Evolutionary conservation across 2,797 vertebrate genomes (phyloP).

Genomic region (Enteromius thamalakanensis): DNA sequence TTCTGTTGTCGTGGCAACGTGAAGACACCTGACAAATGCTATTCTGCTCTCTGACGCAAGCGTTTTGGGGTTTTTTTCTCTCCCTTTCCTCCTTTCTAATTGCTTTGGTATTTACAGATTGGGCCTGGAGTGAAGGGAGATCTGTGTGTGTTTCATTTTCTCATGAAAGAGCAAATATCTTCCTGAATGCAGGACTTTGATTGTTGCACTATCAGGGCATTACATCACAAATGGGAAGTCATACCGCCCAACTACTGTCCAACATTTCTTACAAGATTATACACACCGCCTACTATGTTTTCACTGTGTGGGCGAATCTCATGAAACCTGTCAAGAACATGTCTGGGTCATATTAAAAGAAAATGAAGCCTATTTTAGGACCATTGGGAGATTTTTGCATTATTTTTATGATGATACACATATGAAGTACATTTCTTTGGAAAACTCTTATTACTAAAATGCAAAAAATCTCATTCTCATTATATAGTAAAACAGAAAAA

Average conservation of each 20-base stretch:
- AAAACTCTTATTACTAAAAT: background rate
- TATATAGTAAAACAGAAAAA: background rate
- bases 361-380: background rate
- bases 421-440: background rate
- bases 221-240: constrained; percentile 11
- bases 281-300: background rate
- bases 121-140: constrained; percentile 6
- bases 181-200: constrained; percentile 22
- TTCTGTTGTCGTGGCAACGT: constrained; percentile 67
- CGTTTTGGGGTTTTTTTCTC: background rate
- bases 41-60: constrained; percentile 55
- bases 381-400: background rate
- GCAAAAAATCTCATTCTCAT: background rate
- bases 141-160: background rate
- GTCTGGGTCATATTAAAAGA: constrained; percentile 1
- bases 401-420: background rate
- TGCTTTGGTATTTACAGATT: constrained; percentile 57
- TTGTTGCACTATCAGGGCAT: constrained; percentile 14
- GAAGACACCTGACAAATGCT: constrained; percentile 67
- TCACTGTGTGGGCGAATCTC: constrained; percentile 18
- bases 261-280: background rate
- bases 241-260: background rate
- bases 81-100: constrained; percentile 39
- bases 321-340: background rate
- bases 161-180: constrained; percentile 25